Percentiles rank a stretch among this genome's conserved stretches.
These are phyloP conservation scores for Drosophila malerkotliana DNA, from an alignment of 1,140 invertebrate genomes.

Conservation along the genomic window DNA sequence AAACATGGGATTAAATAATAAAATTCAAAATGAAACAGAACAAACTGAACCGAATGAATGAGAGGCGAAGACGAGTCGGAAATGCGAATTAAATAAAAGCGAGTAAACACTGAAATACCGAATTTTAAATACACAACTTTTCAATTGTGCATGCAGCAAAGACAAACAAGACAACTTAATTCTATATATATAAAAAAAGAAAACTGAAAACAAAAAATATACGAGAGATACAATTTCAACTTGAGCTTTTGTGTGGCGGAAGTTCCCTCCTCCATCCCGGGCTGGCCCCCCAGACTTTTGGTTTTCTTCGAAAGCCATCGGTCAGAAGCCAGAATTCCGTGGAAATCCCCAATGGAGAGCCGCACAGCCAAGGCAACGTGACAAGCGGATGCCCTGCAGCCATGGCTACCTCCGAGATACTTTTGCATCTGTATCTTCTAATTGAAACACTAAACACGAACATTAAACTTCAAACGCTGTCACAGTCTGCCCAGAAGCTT, in stretches of 20 bases:
- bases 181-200: slow-evolving; percentile 33
- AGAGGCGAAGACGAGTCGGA: slow-evolving; percentile 14
- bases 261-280: neutral
- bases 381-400: slow-evolving; percentile 48
- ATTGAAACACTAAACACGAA: slow-evolving; percentile 66
- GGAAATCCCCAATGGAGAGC: slow-evolving; percentile 38
- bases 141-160: slow-evolving; percentile 46
- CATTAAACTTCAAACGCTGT: slow-evolving; percentile 56
- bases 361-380: slow-evolving; percentile 36
- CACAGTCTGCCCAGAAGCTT: slow-evolving; percentile 46
- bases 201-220: slow-evolving; percentile 14
- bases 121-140: slow-evolving; percentile 62
- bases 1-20: slow-evolving; percentile 75
- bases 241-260: slow-evolving; percentile 44
- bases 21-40: slow-evolving; percentile 65
- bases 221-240: slow-evolving; percentile 48
- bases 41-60: slow-evolving; percentile 31
- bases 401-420: slow-evolving; percentile 18
- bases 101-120: slow-evolving; percentile 66
- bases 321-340: slow-evolving; percentile 37
- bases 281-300: neutral
- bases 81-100: slow-evolving; percentile 51
- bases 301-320: neutral
- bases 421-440: slow-evolving; percentile 57
- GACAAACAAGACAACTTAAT: slow-evolving; percentile 39